A percentile compares a stretch with the other conserved stretches of the same genome.
These are phyloP conservation scores for Scomberomorus guttatus DNA, from an alignment of 2,797 vertebrate species.

Conservation along the genomic window DNA sequence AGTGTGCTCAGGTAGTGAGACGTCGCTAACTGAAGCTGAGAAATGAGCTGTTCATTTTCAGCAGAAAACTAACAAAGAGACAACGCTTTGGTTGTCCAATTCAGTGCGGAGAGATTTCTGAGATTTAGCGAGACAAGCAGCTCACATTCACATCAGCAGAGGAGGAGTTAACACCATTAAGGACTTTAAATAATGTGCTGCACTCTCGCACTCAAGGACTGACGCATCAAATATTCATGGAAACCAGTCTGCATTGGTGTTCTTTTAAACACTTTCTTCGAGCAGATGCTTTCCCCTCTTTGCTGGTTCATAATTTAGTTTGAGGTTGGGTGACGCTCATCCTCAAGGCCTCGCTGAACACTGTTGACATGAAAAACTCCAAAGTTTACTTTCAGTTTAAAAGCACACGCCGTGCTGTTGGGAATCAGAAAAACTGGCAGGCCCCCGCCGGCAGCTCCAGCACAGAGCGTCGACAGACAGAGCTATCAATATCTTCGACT, in stretches of 20 bases:
- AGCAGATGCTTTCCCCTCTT: slow-evolving; percentile 60
- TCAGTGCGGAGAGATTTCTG: slow-evolving; percentile 28
- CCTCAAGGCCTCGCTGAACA: slow-evolving; percentile 41
- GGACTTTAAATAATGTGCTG: slow-evolving; percentile 76
- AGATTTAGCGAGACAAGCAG: slow-evolving; percentile 32
- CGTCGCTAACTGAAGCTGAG: slow-evolving; percentile 50
- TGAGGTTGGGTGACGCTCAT: slow-evolving; percentile 43
- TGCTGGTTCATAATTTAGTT: slow-evolving; percentile 67
- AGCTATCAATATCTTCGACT: slow-evolving; percentile 77
- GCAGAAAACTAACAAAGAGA: slow-evolving; percentile 40
- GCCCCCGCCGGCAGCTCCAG: slow-evolving; percentile 22
- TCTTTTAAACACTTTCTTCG: slow-evolving; percentile 70
- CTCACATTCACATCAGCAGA: slow-evolving; percentile 49
- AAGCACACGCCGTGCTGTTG: slow-evolving; percentile 32
- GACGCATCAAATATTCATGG: slow-evolving; percentile 83
- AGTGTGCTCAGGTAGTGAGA: slow-evolving; percentile 65
- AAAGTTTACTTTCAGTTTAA: slow-evolving; percentile 58
- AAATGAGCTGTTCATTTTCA: slow-evolving; percentile 51
- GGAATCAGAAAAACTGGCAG: slow-evolving; percentile 40
- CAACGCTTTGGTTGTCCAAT: background rate
- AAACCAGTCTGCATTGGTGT: slow-evolving; percentile 71
- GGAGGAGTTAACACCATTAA: slow-evolving; percentile 62
- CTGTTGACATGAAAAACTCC: slow-evolving; percentile 50
- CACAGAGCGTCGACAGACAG: slow-evolving; percentile 51
- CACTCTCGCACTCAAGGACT: slow-evolving; percentile 70